Percentiles rank a stretch among this genome's conserved stretches.
phyloP scores from a whole-genome alignment of 2,797 vertebrate species.

The Nasua narica region DNA sequence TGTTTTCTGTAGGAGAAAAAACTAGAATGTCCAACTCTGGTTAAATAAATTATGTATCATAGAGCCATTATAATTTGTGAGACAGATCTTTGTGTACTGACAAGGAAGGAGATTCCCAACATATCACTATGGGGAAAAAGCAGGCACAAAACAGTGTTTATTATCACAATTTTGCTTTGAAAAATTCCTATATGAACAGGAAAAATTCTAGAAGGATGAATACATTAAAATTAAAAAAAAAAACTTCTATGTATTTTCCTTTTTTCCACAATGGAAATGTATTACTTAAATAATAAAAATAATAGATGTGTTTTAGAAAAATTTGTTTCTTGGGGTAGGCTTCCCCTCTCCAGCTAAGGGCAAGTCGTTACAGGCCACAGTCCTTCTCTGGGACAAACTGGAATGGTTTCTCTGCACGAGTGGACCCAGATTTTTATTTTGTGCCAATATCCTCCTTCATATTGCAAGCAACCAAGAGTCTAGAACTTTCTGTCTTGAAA shows the following conservation, averaged over 20 bases:
- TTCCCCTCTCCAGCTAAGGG: neutral
- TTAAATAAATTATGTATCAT: neutral
- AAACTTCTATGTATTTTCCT: neutral
- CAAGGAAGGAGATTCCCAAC: neutral
- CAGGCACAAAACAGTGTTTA: neutral
- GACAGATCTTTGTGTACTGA: neutral
- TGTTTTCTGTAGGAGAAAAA: neutral
- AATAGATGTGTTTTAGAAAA: neutral
- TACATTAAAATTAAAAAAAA: neutral
- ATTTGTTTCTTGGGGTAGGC: neutral
- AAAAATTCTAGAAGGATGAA: conserved; percentile 4
- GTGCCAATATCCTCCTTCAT: neutral
- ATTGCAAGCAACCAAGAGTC: neutral
- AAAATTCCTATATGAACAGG: neutral
- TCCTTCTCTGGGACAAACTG: neutral
- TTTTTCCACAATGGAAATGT: neutral
- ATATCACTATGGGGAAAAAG: neutral
- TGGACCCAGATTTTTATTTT: neutral
- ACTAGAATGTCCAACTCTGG: neutral
- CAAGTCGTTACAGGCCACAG: neutral
- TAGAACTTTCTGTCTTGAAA: neutral
- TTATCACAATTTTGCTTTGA: neutral
- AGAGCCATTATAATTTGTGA: neutral
- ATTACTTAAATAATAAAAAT: neutral
- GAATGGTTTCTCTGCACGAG: neutral